These are phyloP conservation scores for Cataglyphis hispanica DNA, from an alignment of 1,140 invertebrate genomes.

Conservation along the genomic window DNA sequence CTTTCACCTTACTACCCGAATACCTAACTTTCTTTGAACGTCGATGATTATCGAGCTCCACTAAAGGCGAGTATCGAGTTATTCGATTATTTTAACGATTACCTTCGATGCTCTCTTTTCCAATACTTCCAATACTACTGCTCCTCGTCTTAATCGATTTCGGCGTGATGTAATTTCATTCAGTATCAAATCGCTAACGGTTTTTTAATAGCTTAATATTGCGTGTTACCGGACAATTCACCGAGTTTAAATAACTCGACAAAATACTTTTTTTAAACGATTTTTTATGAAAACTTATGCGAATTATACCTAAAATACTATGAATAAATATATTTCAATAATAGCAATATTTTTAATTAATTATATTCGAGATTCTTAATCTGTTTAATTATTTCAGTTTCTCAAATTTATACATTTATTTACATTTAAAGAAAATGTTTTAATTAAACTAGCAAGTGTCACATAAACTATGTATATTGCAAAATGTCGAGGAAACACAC, in stretches of 20 bases:
- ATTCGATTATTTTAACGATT: constrained; percentile 76
- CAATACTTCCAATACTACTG: constrained; percentile 12
- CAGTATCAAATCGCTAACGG: constrained; percentile 26
- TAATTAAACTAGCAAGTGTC: neutral
- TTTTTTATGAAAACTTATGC: neutral
- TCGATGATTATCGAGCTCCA: constrained; percentile 76
- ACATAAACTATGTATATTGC: neutral
- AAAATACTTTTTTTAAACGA: neutral
- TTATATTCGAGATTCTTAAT: neutral
- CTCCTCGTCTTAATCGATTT: constrained; percentile 59
- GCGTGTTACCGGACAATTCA: neutral
- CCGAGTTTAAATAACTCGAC: constrained; percentile 3
- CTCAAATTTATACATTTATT: constrained; percentile 15
- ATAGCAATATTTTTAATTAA: too few species aligned
- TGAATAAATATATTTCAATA: too few species aligned
- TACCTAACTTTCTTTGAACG: constrained; percentile 77
- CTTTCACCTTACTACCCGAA: constrained; percentile 72
- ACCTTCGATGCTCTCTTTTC: constrained; percentile 58
- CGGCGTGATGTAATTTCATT: constrained; percentile 60
- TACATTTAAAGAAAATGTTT: constrained; percentile 10
- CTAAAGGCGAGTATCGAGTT: constrained; percentile 54
- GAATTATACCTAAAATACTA: neutral
- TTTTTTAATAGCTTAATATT: constrained; percentile 55
- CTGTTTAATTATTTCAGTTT: neutral
- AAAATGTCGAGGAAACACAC: neutral